Evolutionary conservation across 2,113 vertebrate genomes (phyloP).

Genomic region (Pelecanoides urinatrix): DNA sequence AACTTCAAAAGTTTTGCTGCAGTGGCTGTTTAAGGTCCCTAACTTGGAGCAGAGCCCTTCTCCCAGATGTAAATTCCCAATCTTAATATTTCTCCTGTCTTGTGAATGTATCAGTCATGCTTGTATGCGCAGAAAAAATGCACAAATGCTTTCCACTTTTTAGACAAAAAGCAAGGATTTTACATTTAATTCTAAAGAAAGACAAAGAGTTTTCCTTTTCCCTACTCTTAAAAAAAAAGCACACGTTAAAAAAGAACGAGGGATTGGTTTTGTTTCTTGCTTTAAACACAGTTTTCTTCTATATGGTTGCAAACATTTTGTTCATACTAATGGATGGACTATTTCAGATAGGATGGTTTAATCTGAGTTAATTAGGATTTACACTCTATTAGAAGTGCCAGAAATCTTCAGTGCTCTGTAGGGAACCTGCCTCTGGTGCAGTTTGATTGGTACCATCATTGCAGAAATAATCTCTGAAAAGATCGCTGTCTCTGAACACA

Average conservation of each 20-base stretch:
- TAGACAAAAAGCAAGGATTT: neutral
- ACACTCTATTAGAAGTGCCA: conserved; percentile 30
- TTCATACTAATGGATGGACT: neutral
- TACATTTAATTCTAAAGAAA: neutral
- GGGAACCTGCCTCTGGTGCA: conserved; percentile 18
- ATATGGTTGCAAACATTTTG: neutral
- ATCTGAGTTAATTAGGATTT: conserved; percentile 36
- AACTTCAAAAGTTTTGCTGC: neutral
- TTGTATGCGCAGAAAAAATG: neutral
- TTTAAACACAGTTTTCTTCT: neutral
- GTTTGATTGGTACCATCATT: conserved; percentile 42
- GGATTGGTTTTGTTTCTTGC: neutral
- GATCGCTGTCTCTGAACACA: conserved; percentile 11
- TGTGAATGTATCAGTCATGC: neutral
- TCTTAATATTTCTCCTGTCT: neutral
- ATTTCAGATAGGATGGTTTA: neutral
- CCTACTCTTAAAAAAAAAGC: neutral
- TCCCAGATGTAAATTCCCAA: neutral
- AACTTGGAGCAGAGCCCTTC: neutral
- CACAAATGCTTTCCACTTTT: neutral
- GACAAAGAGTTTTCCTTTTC: neutral
- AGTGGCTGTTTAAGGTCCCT: neutral
- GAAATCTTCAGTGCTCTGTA: conserved; percentile 15
- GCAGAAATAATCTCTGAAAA: conserved; percentile 53
- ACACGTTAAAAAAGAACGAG: neutral